phyloP scores from a whole-genome alignment of 2,888 invertebrate genomes.

The Lutraria lutraria region DNA sequence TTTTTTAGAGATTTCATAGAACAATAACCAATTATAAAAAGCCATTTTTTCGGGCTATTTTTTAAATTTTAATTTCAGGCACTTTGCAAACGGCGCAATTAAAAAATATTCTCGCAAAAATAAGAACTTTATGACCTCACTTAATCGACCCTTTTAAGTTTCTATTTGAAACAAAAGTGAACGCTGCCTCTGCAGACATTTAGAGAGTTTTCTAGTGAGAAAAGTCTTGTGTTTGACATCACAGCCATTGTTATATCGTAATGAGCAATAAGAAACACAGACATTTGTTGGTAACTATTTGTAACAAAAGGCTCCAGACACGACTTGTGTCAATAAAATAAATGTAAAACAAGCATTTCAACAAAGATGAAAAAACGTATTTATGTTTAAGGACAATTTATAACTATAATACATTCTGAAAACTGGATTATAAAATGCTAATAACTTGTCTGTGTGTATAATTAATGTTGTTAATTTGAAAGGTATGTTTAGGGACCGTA shows the following conservation, averaged over 20 bases:
- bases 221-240: neutral
- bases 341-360: neutral
- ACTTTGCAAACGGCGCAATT: too few species aligned
- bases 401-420: slow-evolving; percentile 4
- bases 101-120: too few species aligned
- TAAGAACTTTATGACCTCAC: too few species aligned
- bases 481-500: neutral
- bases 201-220: too few species aligned
- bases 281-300: neutral
- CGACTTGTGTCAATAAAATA: neutral
- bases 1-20: too few species aligned
- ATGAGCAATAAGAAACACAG: neutral
- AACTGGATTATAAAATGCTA: neutral
- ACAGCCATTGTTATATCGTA: neutral
- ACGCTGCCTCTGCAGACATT: too few species aligned
- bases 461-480: neutral
- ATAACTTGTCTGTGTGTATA: neutral
- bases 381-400: neutral
- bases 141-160: too few species aligned
- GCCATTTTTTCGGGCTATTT: too few species aligned
- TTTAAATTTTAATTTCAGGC: too few species aligned
- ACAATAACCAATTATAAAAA: too few species aligned
- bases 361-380: neutral
- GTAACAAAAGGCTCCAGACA: neutral
- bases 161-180: too few species aligned